Base-by-base conservation (phyloP, 2,888 invertebrate species). In the Archips xylosteana region DNA sequence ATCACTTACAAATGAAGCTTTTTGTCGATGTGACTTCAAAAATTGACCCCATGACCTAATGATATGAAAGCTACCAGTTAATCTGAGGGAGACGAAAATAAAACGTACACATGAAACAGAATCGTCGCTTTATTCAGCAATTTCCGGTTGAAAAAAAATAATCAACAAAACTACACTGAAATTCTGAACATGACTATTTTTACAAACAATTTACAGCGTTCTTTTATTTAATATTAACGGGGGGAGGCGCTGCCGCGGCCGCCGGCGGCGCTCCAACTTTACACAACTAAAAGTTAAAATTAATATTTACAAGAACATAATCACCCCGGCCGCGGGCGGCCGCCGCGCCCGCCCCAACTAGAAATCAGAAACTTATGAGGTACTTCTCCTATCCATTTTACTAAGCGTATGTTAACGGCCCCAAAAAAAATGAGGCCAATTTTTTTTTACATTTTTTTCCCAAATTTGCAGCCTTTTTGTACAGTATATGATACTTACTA, bases 401-500 rank as follows among this genome's bases (percentile, higher is more conserved):
- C 92, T 94, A 94, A 94, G 94, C 94, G 94, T 94, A 94, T 92
- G 87, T 87, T 89, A 89, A 82, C 87, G 88, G 88, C 89, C 92
- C 88, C 92, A 89, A 84, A 84, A 84, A 69, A 87, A 88, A 86
- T 84, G 90, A 86, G 89, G 86, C 90, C 90, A 87, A 85, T 85
- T 89, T 90, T 91, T 91, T 91, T 90, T 92, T 90, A 89, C 88
- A 89, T 89, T 89, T 92, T 85, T 89, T 89, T 88, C 85, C 85
- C 89, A 88, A 89, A 89, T 87, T 89, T 89, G 89, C 89, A 89
- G 89, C 91, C 90, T 90, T 92, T 49, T 92, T 91, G 91, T 92
- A 93, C 91, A 92, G 92, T 92, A 92, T 92, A 92, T 90, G 91
- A 92, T 92, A 92, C 91, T 92, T 92, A 92, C 91, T 90, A 91